Conservation (phyloP, 2,888 invertebrate species). For the Ashinkailepas kermadecensis region DNA sequence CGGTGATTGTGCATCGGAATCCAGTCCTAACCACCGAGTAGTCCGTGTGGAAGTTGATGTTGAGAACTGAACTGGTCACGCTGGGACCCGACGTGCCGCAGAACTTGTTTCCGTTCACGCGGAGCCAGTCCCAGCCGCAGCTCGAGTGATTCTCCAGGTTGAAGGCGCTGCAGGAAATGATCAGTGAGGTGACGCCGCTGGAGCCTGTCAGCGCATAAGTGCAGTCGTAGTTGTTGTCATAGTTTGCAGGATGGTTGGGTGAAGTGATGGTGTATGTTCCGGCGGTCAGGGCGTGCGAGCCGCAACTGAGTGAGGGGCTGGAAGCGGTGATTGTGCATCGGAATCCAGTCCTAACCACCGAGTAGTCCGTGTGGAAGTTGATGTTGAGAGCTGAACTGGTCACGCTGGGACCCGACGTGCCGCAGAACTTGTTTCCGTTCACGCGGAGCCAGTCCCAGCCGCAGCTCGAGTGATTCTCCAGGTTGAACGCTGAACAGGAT, state of each 20-base stretch:
- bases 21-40: neutral
- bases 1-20: neutral
- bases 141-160: neutral
- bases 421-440: neutral
- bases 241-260: too few species aligned
- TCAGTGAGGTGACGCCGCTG: too few species aligned
- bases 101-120: neutral
- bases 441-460: neutral
- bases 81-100: neutral
- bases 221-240: too few species aligned
- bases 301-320: too few species aligned
- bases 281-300: too few species aligned
- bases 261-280: too few species aligned
- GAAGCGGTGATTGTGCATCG: too few species aligned
- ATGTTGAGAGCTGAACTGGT: neutral
- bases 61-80: neutral
- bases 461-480: neutral
- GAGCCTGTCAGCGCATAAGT: too few species aligned
- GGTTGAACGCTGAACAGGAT: neutral
- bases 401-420: neutral
- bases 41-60: neutral
- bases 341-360: too few species aligned
- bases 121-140: neutral
- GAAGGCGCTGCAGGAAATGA: neutral
- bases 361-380: too few species aligned